A percentile compares a stretch with the other conserved stretches of the same genome.
phyloP scores from a whole-genome alignment of 2,113 vertebrate species.

The Peromyscus maniculatus region DNA sequence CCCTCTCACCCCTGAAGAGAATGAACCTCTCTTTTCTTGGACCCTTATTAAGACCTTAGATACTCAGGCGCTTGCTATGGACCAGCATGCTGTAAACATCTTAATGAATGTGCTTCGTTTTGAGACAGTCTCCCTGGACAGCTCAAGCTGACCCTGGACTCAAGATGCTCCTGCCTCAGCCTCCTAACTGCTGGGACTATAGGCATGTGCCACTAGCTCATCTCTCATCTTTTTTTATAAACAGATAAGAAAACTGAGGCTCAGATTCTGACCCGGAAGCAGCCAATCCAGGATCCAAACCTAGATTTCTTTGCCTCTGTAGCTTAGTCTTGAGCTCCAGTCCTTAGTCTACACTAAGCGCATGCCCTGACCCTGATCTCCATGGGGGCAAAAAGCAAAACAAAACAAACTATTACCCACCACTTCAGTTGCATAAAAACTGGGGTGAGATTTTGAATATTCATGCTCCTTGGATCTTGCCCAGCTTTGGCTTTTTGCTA shows the following conservation, averaged over 20 bases:
- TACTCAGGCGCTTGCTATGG: neutral
- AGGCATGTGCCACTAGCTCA: neutral
- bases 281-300: neutral
- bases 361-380: neutral
- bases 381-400: neutral
- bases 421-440: neutral
- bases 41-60: conserved; percentile 26
- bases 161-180: too few species aligned
- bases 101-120: neutral
- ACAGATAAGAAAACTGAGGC: conserved; percentile 11
- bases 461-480: neutral
- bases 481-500: neutral
- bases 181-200: neutral
- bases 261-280: neutral
- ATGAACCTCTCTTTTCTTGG: conserved; percentile 6
- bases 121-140: neutral
- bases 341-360: neutral
- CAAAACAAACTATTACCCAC: neutral
- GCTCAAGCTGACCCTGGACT: neutral
- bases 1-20: neutral
- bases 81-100: neutral
- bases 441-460: neutral
- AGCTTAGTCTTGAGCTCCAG: neutral
- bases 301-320: neutral
- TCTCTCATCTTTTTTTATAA: neutral